Evolutionary conservation across 1,140 invertebrate species (phyloP).

Genomic region (Coboldia fuscipes): DNA sequence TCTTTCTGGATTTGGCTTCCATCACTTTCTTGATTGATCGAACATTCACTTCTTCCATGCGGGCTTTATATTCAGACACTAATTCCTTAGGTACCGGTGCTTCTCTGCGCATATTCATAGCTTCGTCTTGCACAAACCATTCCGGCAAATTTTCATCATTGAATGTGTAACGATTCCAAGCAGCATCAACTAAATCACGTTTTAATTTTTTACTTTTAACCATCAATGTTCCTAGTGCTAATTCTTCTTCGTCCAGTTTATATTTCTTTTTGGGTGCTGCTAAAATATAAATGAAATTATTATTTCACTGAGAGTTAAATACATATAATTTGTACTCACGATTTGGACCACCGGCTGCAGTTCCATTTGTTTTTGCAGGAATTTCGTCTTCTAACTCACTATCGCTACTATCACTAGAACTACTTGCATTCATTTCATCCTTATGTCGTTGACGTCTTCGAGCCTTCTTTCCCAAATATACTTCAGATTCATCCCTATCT

Average conservation of each 20-base stretch:
- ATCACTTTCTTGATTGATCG: slow-evolving; percentile 95
- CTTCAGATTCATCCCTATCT: slow-evolving; percentile 6
- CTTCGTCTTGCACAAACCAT: slow-evolving; percentile 93
- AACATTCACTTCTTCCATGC: slow-evolving; percentile 72
- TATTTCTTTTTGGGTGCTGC: slow-evolving; percentile 31
- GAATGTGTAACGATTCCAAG: slow-evolving; percentile 78
- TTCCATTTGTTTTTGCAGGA: no score
- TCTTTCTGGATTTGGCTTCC: slow-evolving; percentile 95
- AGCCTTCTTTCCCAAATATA: slow-evolving; percentile 14
- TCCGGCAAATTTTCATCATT: slow-evolving; percentile 79
- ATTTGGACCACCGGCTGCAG: no score
- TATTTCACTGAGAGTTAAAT: slow-evolving; percentile 5
- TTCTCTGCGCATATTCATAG: slow-evolving; percentile 65
- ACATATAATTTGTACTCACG: no score
- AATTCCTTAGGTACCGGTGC: slow-evolving; percentile 57
- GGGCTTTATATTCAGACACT: slow-evolving; percentile 48
- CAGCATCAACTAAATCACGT: slow-evolving; percentile 65
- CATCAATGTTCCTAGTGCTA: slow-evolving; percentile 72
- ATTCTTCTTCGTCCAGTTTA: slow-evolving; percentile 65
- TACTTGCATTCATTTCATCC: slow-evolving; percentile 11
- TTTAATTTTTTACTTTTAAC: slow-evolving; percentile 67
- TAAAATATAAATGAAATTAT: slow-evolving; percentile 1
- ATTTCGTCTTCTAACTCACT: no score
- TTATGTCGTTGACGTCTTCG: slow-evolving; percentile 15
- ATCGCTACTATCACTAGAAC: slow-evolving; percentile 15